These are phyloP conservation scores for Lithobius niger DNA, from an alignment of 1,140 invertebrate genomes.

Conservation along the genomic window DNA sequence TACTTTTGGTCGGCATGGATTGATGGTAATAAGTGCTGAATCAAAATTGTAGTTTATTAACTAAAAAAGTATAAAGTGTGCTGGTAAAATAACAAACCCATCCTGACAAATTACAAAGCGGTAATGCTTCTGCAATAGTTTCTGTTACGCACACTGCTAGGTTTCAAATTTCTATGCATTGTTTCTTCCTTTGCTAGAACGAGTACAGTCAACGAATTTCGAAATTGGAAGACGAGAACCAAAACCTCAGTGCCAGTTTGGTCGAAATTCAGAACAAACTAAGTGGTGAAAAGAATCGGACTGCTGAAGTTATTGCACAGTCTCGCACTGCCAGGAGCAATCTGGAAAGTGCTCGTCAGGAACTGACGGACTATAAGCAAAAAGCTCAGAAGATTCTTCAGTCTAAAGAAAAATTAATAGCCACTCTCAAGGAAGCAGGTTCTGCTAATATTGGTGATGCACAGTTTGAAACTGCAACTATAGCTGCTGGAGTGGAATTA, in stretches of 20 bases:
- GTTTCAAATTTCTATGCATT: too few relatives aligned
- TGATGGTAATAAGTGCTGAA: too few relatives aligned
- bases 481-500: slow-evolving; percentile 26
- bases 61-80: too few relatives aligned
- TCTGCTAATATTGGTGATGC: slow-evolving; percentile 28
- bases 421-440: slow-evolving; percentile 43
- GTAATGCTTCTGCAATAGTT: too few relatives aligned
- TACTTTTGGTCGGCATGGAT: too few relatives aligned
- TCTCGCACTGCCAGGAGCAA: slow-evolving; percentile 25
- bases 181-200: too few relatives aligned
- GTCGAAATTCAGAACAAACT: slow-evolving; percentile 44
- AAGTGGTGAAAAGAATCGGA: slow-evolving; percentile 49
- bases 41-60: too few relatives aligned
- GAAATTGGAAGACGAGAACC: slow-evolving; percentile 24
- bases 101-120: too few relatives aligned
- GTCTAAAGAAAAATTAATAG: slow-evolving; percentile 60
- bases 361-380: slow-evolving; percentile 38
- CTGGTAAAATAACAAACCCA: too few relatives aligned
- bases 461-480: slow-evolving; percentile 20
- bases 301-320: slow-evolving; percentile 21
- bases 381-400: slow-evolving; percentile 57
- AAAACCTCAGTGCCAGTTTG: slow-evolving; percentile 28
- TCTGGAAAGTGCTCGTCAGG: slow-evolving; percentile 30
- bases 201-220: slow-evolving; percentile 24
- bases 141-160: too few relatives aligned